These are phyloP conservation scores for Drosophila multiciliata DNA, from an alignment of 2,888 invertebrate species.

Conservation along the genomic window DNA sequence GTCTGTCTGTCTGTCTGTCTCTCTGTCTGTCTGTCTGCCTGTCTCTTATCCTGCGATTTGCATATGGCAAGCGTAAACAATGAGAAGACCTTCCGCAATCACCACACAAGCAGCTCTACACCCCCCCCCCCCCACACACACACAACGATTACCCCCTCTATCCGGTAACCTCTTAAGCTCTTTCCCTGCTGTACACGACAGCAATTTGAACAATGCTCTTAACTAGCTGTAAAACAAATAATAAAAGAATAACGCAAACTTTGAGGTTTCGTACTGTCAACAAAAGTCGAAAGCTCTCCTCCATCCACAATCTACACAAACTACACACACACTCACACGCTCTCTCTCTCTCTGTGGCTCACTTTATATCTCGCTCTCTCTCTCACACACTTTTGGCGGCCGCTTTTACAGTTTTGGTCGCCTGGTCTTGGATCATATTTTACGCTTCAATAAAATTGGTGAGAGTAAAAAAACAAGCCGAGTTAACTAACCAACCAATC, in stretches of 20 bases:
- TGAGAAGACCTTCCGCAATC: constrained; percentile 26
- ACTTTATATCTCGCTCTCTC: background rate
- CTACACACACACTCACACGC: background rate
- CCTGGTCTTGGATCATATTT: constrained; percentile 69
- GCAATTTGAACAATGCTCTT: constrained; percentile 73
- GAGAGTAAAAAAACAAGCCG: constrained; percentile 38
- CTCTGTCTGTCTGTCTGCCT: constrained; percentile 23
- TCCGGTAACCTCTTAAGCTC: constrained; percentile 1
- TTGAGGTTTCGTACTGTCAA: constrained; percentile 77
- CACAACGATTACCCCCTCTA: background rate
- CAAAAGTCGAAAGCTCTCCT: constrained; percentile 62
- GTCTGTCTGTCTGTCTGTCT: constrained; percentile 30
- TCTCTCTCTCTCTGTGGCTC: background rate
- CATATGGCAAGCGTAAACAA: constrained; percentile 60
- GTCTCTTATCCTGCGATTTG: constrained; percentile 44
- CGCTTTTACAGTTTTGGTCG: constrained; percentile 35
- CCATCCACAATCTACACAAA: constrained; percentile 4
- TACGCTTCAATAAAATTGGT: constrained; percentile 76
- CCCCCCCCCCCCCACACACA: background rate
- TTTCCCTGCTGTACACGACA: constrained; percentile 33
- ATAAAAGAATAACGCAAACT: constrained; percentile 73
- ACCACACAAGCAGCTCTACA: background rate
- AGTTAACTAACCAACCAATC: constrained; percentile 50
- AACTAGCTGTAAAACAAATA: constrained; percentile 80
- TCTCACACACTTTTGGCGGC: constrained; percentile 25